Evolutionary conservation across 1,140 invertebrate genomes (phyloP).

Genomic region (Drosophila miranda): DNA sequence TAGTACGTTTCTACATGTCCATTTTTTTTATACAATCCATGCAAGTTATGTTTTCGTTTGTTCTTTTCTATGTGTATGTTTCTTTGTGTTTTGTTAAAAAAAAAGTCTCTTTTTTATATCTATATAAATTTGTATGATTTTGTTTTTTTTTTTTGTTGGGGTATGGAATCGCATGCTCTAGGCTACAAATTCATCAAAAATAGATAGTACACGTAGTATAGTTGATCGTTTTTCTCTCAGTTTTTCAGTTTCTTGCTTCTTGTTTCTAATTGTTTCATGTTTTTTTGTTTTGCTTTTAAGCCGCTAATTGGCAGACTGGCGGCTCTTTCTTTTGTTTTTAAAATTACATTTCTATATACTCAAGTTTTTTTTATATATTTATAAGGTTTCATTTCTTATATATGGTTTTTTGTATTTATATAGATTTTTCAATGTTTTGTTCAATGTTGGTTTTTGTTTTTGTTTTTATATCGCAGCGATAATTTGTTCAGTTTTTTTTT

Average conservation of each 20-base stretch:
- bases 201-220: constrained; percentile 4
- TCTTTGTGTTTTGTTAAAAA: neutral
- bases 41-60: no score
- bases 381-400: neutral
- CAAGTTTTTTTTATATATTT: constrained; percentile 3
- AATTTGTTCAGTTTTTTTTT: constrained; percentile 44
- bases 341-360: constrained; percentile 11
- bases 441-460: constrained; percentile 38
- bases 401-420: constrained; percentile 27
- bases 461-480: constrained; percentile 76
- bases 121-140: no score
- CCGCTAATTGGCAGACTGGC: constrained; percentile 16
- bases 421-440: constrained; percentile 54
- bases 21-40: no score
- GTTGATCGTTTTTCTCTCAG: constrained; percentile 6
- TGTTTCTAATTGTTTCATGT: no score
- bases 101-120: no score
- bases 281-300: neutral
- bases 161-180: constrained; percentile 9
- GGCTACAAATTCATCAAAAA: constrained; percentile 5
- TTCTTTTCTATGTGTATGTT: neutral
- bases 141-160: neutral
- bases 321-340: constrained; percentile 1
- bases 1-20: neutral
- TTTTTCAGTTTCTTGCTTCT: no score